Evolutionary conservation across 2,797 vertebrate genomes (phyloP).

Genomic region (Caiman crocodilus): DNA sequence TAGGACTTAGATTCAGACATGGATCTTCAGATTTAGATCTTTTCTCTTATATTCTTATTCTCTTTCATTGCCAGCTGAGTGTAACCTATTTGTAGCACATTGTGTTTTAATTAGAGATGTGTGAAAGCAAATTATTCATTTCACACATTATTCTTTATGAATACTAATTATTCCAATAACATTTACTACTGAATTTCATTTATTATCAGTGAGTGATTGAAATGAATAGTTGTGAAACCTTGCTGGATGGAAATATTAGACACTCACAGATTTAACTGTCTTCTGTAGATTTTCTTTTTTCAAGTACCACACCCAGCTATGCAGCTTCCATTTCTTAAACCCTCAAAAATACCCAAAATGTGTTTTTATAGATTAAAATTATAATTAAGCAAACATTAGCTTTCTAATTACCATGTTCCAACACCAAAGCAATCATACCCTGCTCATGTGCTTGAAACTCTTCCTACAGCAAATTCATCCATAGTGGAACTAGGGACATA

Average conservation of each 20-base stretch:
- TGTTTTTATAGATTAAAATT: background rate
- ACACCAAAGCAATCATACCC: background rate
- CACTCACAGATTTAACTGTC: background rate
- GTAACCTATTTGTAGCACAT: slow-evolving; percentile 17
- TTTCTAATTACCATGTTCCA: slow-evolving; percentile 15
- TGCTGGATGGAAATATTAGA: background rate
- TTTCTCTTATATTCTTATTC: background rate
- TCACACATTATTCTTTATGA: slow-evolving; percentile 18
- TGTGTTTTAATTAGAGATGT: slow-evolving; percentile 25
- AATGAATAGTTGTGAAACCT: slow-evolving; percentile 12
- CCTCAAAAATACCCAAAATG: background rate
- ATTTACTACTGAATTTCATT: slow-evolving; percentile 13
- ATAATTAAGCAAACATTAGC: background rate
- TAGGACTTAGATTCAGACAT: slow-evolving; percentile 17
- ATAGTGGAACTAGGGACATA: background rate
- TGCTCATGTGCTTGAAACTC: background rate
- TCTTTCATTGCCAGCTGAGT: background rate
- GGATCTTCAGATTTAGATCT: slow-evolving; percentile 31
- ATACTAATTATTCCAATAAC: slow-evolving; percentile 25
- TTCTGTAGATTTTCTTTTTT: background rate
- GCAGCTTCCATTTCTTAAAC: background rate
- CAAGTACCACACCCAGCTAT: background rate
- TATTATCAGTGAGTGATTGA: slow-evolving; percentile 27
- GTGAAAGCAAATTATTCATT: slow-evolving; percentile 30
- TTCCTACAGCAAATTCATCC: background rate